These are phyloP conservation scores for Zaprionus vittiger DNA, from an alignment of 1,140 invertebrate species.

Conservation along the genomic window DNA sequence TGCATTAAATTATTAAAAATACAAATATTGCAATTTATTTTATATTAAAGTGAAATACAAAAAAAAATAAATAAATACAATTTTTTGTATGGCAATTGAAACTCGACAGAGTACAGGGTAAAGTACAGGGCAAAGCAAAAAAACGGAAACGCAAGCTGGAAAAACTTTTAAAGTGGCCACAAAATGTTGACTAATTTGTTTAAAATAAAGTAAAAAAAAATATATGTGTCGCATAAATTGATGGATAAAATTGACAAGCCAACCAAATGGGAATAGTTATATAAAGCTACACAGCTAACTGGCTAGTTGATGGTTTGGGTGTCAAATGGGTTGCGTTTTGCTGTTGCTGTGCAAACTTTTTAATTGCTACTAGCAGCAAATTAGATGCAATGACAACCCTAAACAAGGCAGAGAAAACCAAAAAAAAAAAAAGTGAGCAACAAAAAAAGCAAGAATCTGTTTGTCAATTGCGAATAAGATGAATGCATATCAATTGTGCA, in stretches of 20 bases:
- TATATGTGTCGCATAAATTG: constrained; percentile 15
- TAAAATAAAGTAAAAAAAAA: not conserved
- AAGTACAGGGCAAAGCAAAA: not conserved
- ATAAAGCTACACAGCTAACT: not conserved
- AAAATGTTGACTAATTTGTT: constrained; percentile 7
- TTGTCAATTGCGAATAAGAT: constrained; percentile 41
- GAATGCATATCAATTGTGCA: constrained; percentile 41
- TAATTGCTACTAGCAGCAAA: constrained; percentile 32
- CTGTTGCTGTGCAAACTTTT: constrained; percentile 23
- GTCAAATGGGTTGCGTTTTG: not conserved
- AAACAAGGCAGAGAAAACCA: not conserved
- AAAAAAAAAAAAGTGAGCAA: not conserved
- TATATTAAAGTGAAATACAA: not conserved
- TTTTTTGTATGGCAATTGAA: no score
- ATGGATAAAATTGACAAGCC: constrained; percentile 19
- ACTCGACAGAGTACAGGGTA: not conserved
- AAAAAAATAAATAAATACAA: no score
- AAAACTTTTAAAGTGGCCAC: constrained; percentile 6
- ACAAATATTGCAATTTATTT: not conserved
- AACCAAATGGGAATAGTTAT: not conserved
- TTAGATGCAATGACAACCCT: constrained; percentile 29
- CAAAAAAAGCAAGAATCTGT: constrained; percentile 5
- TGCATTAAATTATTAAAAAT: not conserved
- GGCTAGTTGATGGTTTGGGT: not conserved
- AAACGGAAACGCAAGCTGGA: not conserved